phyloP scores from a whole-genome alignment of 2,888 invertebrate species.

The Lasioglossum villosulum region DNA sequence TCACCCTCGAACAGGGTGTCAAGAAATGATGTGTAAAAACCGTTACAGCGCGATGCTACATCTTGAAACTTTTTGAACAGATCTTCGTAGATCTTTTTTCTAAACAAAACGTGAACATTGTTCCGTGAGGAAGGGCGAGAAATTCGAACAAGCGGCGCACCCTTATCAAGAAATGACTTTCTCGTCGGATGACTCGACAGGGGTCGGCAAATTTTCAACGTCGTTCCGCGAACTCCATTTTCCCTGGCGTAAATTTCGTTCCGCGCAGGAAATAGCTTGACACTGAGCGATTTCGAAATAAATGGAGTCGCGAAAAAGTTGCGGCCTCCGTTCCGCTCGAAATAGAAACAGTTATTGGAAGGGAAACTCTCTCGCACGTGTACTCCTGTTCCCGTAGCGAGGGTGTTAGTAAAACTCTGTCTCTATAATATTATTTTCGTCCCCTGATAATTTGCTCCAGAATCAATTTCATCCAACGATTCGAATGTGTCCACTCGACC shows the following conservation, averaged over 20 bases:
- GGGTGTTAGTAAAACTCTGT: conserved; percentile 15
- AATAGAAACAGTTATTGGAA: conserved; percentile 47
- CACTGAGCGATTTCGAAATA: conserved; percentile 59
- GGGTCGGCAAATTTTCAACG: conserved; percentile 38
- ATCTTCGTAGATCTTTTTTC: too few relatives aligned
- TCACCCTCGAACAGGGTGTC: not conserved
- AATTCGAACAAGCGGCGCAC: not conserved
- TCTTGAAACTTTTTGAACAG: too few relatives aligned
- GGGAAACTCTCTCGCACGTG: not conserved
- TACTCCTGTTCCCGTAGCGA: conserved; percentile 6
- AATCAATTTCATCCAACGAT: conserved; percentile 24
- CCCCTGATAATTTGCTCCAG: not conserved
- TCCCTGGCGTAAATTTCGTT: conserved; percentile 52
- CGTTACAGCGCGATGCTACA: too few relatives aligned
- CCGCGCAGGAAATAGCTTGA: conserved; percentile 54
- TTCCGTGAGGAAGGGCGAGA: not conserved
- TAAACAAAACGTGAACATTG: too few relatives aligned
- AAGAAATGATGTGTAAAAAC: too few relatives aligned
- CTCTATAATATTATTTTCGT: conserved; percentile 30
- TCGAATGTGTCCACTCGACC: not conserved
- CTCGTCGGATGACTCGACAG: conserved; percentile 36
- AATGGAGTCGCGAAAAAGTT: conserved; percentile 54
- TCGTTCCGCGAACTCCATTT: conserved; percentile 46
- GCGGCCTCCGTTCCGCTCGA: conserved; percentile 4
- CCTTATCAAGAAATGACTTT: conserved; percentile 12